Evolutionary conservation across 2,113 vertebrate genomes (phyloP).

Genomic region (Sylvietta virens): DNA sequence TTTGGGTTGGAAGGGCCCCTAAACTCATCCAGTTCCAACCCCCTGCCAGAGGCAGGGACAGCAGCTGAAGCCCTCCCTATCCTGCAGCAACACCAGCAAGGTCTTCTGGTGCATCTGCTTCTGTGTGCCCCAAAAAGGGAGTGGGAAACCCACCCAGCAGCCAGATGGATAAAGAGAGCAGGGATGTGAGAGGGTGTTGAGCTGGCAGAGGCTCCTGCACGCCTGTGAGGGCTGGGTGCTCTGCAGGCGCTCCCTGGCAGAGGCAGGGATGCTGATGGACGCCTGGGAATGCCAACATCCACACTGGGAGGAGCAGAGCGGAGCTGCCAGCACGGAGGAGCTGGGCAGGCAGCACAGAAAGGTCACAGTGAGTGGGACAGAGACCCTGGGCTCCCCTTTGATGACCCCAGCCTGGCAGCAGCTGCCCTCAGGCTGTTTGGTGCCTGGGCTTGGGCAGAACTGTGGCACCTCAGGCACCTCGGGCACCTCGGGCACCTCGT

Average conservation of each 20-base stretch:
- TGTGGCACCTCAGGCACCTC: neutral
- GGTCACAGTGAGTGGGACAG: accelerated
- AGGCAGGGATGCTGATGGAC: neutral
- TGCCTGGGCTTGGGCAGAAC: neutral
- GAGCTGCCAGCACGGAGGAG: neutral
- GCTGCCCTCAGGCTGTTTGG: neutral
- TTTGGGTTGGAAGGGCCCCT: neutral
- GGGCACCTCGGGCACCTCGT: accelerated
- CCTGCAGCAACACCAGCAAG: neutral
- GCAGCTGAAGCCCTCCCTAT: neutral
- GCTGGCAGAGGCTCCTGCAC: neutral
- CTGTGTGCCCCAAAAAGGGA: neutral
- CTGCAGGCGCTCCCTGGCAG: neutral
- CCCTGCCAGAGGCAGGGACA: neutral
- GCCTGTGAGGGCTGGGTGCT: neutral
- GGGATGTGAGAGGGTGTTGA: neutral
- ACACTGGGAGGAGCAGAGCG: neutral
- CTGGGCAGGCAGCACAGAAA: neutral
- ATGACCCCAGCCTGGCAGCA: neutral
- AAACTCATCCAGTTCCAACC: neutral
- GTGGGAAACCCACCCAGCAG: neutral
- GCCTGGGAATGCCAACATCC: neutral
- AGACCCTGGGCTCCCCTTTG: neutral
- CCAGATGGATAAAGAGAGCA: neutral
- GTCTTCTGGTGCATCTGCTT: too few relatives aligned